phyloP scores from a whole-genome alignment of 2,888 invertebrate genomes.

The Malacosoma neustria region DNA sequence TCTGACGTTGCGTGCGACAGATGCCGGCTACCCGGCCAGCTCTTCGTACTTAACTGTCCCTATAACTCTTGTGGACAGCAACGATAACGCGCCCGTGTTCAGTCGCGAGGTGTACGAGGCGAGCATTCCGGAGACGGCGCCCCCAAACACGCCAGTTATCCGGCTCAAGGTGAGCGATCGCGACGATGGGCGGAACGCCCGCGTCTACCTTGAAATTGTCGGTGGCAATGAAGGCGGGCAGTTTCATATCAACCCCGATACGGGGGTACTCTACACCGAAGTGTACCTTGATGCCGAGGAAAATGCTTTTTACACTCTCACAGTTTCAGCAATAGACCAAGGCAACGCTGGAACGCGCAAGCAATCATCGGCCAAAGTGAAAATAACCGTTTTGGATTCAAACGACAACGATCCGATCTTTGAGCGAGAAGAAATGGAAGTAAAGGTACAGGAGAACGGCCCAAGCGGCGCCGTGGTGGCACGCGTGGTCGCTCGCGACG shows the following conservation, averaged over 20 bases:
- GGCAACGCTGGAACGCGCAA: slow-evolving; percentile 88
- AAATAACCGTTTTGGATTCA: slow-evolving; percentile 90
- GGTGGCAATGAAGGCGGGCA: slow-evolving; percentile 94
- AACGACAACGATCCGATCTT: slow-evolving; percentile 97
- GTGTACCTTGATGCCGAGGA: slow-evolving; percentile 88
- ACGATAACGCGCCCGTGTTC: slow-evolving; percentile 92
- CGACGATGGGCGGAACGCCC: slow-evolving; percentile 88
- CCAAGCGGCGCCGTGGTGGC: slow-evolving; percentile 89
- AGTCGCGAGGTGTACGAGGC: slow-evolving; percentile 91
- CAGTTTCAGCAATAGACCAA: slow-evolving; percentile 92
- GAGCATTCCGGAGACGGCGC: slow-evolving; percentile 90
- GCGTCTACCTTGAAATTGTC: slow-evolving; percentile 90
- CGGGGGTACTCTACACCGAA: slow-evolving; percentile 92
- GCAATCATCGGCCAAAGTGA: slow-evolving; percentile 93
- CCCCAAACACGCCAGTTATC: slow-evolving; percentile 90
- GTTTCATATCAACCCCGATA: slow-evolving; percentile 89
- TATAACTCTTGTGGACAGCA: slow-evolving; percentile 86
- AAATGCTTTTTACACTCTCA: slow-evolving; percentile 88
- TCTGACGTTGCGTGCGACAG: slow-evolving; percentile 88
- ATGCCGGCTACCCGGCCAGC: slow-evolving; percentile 86
- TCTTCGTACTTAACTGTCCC: slow-evolving; percentile 87
- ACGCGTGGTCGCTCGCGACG: slow-evolving; percentile 89
- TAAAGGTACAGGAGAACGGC: slow-evolving; percentile 90
- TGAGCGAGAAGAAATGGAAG: slow-evolving; percentile 79
- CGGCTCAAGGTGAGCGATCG: slow-evolving; percentile 90